Evolutionary conservation across 2,888 invertebrate species (phyloP).

Genomic region (Eristalis arbustorum): DNA sequence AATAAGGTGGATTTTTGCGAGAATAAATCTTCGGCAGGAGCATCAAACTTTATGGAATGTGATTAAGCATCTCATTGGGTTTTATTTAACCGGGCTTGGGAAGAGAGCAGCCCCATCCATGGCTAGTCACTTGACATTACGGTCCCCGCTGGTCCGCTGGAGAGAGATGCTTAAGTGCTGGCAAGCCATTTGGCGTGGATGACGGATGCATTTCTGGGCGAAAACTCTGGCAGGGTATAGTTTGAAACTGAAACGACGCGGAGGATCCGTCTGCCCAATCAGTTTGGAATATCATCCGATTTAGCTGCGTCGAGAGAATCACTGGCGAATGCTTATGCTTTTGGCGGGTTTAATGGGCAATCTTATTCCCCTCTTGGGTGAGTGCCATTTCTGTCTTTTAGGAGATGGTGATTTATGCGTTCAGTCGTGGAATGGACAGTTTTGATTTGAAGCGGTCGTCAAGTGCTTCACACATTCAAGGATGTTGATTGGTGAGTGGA

Average conservation of each 20-base stretch:
- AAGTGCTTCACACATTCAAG: not conserved
- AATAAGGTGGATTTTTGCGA: not conserved
- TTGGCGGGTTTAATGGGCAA: not conserved
- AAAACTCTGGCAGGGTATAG: not conserved
- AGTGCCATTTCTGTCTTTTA: not conserved
- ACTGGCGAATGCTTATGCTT: not conserved
- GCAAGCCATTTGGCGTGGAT: not conserved
- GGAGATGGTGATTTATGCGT: not conserved
- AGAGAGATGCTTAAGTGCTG: not conserved
- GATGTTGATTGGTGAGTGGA: not conserved
- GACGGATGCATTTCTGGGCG: not conserved
- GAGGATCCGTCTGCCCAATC: not conserved
- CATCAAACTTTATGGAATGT: not conserved
- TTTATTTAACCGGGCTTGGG: not conserved
- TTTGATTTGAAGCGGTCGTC: not conserved
- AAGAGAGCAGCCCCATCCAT: not conserved
- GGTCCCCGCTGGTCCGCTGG: too few relatives aligned
- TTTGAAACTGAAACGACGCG: not conserved
- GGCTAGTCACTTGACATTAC: not conserved
- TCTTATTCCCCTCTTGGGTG: not conserved
- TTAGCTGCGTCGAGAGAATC: not conserved
- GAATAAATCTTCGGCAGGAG: constrained; percentile 2
- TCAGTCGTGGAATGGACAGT: not conserved
- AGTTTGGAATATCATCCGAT: not conserved
- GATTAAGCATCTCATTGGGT: constrained; percentile 8